These are phyloP conservation scores for Herpetotheres cachinnans DNA, from an alignment of 2,113 vertebrate genomes.

Conservation along the genomic window DNA sequence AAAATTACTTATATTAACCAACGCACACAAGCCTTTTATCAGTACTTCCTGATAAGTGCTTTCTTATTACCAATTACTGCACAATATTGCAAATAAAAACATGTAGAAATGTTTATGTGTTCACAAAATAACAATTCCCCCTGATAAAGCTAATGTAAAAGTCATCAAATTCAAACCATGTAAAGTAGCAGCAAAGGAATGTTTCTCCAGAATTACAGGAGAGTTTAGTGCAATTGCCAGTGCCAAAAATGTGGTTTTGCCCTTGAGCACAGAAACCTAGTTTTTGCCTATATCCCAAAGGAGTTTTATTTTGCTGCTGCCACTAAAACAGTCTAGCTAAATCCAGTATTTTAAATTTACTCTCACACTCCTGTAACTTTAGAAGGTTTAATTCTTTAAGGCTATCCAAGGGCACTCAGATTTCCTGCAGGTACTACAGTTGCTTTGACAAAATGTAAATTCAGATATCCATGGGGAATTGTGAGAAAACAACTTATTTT, in stretches of 20 bases:
- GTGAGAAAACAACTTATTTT: conserved; percentile 36
- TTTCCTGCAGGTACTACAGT: conserved; percentile 1
- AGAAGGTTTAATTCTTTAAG: conserved; percentile 19
- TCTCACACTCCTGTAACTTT: not conserved
- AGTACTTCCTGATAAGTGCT: not conserved
- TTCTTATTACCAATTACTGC: not conserved
- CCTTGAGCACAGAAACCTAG: not conserved
- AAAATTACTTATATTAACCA: not conserved
- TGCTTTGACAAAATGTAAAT: conserved; percentile 58
- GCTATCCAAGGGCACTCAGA: conserved; percentile 25
- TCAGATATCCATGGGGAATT: conserved; percentile 30
- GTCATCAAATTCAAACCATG: not conserved
- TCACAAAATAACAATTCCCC: not conserved
- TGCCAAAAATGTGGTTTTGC: not conserved
- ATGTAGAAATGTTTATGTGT: not conserved
- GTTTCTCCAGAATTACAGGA: not conserved
- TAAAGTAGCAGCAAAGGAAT: not conserved
- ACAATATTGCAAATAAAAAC: not conserved
- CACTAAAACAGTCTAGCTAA: not conserved
- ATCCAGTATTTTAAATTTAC: conserved; percentile 3
- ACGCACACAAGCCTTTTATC: not conserved
- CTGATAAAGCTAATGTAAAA: not conserved
- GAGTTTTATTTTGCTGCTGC: not conserved
- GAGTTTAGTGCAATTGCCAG: not conserved
- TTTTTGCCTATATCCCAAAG: not conserved